These are phyloP conservation scores for Brachirus orientalis DNA, from an alignment of 2,113 vertebrate genomes.

Conservation along the genomic window DNA sequence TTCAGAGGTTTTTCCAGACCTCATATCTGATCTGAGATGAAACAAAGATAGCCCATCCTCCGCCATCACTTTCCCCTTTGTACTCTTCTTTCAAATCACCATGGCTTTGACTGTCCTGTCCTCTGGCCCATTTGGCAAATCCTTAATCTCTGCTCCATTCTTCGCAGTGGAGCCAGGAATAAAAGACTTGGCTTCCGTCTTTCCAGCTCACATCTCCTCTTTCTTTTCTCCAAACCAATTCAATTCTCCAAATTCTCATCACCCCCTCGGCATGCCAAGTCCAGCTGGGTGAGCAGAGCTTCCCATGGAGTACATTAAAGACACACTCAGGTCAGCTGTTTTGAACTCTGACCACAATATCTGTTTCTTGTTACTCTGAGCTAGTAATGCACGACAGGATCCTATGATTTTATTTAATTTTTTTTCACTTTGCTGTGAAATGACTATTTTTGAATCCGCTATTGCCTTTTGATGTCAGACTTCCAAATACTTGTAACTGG, in stretches of 20 bases:
- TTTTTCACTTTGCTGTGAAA: background rate
- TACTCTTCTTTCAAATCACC: constrained; percentile 24
- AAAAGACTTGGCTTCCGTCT: constrained; percentile 7
- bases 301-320: constrained; percentile 64
- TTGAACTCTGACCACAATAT: constrained; percentile 55
- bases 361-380: constrained; percentile 56
- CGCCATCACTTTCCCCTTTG: constrained; percentile 43
- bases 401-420: constrained; percentile 2
- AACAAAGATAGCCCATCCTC: constrained; percentile 38
- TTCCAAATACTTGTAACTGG: background rate
- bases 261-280: constrained; percentile 16
- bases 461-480: constrained; percentile 35
- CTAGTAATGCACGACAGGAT: constrained; percentile 7
- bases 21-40: constrained; percentile 53
- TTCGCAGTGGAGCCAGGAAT: background rate
- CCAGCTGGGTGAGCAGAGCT: constrained; percentile 45
- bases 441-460: constrained; percentile 23
- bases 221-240: constrained; percentile 8
- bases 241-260: constrained; percentile 7
- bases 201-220: constrained; percentile 6
- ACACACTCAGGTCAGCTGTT: constrained; percentile 44
- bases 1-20: constrained; percentile 25
- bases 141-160: constrained; percentile 19
- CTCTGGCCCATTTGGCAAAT: constrained; percentile 18
- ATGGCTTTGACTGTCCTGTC: constrained; percentile 20